Conservation (phyloP, 2,888 invertebrate species). For the Carcina quercana region DNA sequence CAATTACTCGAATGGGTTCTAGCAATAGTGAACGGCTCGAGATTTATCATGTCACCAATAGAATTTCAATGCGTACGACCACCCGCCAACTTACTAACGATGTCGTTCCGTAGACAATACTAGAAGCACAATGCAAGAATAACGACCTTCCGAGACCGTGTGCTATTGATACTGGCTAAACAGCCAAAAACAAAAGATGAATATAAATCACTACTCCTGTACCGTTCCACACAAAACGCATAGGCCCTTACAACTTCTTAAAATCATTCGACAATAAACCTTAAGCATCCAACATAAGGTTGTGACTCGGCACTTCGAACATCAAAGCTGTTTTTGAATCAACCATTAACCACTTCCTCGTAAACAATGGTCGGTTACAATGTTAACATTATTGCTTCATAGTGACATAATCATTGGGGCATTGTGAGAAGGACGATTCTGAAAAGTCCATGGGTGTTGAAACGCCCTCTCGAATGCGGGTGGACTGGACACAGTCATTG, state of each 20-base stretch:
- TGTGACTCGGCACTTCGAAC: slow-evolving; percentile 7
- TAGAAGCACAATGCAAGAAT: slow-evolving; percentile 65
- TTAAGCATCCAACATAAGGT: slow-evolving; percentile 23
- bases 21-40: slow-evolving; percentile 32
- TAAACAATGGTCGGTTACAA: slow-evolving; percentile 63
- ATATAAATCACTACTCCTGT: slow-evolving; percentile 60
- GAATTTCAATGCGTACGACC: slow-evolving; percentile 67
- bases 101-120: slow-evolving; percentile 65
- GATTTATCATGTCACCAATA: slow-evolving; percentile 64
- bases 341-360: slow-evolving; percentile 50
- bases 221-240: slow-evolving; percentile 43
- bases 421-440: slow-evolving; percentile 50
- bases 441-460: slow-evolving; percentile 55
- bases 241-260: slow-evolving; percentile 3
- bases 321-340: slow-evolving; percentile 26
- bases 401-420: slow-evolving; percentile 55
- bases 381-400: slow-evolving; percentile 56
- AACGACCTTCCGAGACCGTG: slow-evolving; percentile 60
- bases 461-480: slow-evolving; percentile 40
- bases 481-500: too few species aligned
- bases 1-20: slow-evolving; percentile 50
- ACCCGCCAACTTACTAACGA: slow-evolving; percentile 70
- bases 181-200: slow-evolving; percentile 70
- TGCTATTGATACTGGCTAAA: slow-evolving; percentile 63
- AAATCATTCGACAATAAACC: slow-evolving; percentile 20